Evolutionary conservation across 35 echinoderm and acorn worm genomes (phyloP).

Genomic region (Apostichopus parvimensis): DNA sequence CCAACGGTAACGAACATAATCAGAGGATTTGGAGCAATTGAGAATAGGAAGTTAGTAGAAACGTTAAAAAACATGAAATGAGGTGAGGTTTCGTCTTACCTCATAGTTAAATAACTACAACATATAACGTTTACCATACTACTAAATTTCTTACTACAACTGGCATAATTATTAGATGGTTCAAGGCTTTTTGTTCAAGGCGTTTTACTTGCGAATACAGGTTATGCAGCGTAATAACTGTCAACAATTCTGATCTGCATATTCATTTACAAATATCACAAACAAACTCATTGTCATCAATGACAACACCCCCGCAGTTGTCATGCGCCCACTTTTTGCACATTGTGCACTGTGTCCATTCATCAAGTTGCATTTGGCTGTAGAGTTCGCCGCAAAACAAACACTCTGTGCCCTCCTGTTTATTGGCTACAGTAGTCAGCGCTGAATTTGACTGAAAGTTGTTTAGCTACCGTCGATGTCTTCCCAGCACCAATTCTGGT

Average conservation of each 20-base stretch:
- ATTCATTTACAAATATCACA: slow-evolving; percentile 29
- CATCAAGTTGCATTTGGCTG: slow-evolving; percentile 16
- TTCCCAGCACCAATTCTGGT: not conserved
- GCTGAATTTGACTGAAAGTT: not conserved
- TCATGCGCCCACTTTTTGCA: slow-evolving; percentile 34
- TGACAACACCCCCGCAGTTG: not conserved
- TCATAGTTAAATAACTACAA: no score
- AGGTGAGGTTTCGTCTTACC: not conserved
- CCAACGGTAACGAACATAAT: no score
- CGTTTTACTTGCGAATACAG: no score
- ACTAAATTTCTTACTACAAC: no score
- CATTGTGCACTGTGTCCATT: not conserved
- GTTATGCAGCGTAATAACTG: not conserved
- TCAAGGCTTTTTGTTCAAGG: no score
- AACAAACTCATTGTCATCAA: slow-evolving; percentile 9
- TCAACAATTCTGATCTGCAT: not conserved
- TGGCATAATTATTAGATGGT: not conserved
- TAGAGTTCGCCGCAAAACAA: slow-evolving; percentile 28
- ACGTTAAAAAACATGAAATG: no score
- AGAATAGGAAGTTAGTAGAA: no score
- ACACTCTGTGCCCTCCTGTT: not conserved
- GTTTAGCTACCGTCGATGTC: not conserved
- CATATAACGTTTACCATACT: no score
- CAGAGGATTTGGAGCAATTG: no score
- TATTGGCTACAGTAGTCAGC: not conserved